phyloP scores from a whole-genome alignment of 2,888 invertebrate species.

The Drosophila cognata region DNA sequence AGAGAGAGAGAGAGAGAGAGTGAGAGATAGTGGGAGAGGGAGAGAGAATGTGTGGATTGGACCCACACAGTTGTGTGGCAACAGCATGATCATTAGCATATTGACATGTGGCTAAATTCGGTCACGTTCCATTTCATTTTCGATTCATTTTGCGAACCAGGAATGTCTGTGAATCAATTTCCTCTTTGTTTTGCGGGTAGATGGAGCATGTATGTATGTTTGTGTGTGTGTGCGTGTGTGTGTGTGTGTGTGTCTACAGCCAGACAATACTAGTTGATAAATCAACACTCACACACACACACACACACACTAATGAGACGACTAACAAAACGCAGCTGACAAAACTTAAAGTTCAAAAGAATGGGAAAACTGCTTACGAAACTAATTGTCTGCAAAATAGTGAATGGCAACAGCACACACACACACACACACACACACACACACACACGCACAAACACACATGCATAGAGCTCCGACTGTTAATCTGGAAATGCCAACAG shows the following conservation, averaged over 20 bases:
- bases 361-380: constrained; percentile 61
- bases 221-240: background rate
- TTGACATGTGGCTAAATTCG: constrained; percentile 79
- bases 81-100: constrained; percentile 72
- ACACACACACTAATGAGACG: background rate
- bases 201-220: background rate
- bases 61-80: constrained; percentile 13
- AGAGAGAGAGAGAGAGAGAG: background rate
- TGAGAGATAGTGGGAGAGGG: background rate
- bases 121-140: constrained; percentile 76
- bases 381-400: constrained; percentile 70
- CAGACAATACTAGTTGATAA: constrained; percentile 51
- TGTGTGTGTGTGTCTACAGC: constrained; percentile 21
- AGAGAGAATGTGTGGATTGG: background rate
- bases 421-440: background rate
- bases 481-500: constrained; percentile 20
- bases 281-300: constrained; percentile 40
- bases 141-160: constrained; percentile 49
- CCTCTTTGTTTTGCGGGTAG: constrained; percentile 36
- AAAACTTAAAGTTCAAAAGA: constrained; percentile 56
- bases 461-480: background rate
- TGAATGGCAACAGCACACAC: constrained; percentile 24
- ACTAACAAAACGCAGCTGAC: constrained; percentile 39
- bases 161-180: constrained; percentile 65
- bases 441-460: background rate